phyloP scores from a whole-genome alignment of 2,888 invertebrate species.

The Phortica magna region DNA sequence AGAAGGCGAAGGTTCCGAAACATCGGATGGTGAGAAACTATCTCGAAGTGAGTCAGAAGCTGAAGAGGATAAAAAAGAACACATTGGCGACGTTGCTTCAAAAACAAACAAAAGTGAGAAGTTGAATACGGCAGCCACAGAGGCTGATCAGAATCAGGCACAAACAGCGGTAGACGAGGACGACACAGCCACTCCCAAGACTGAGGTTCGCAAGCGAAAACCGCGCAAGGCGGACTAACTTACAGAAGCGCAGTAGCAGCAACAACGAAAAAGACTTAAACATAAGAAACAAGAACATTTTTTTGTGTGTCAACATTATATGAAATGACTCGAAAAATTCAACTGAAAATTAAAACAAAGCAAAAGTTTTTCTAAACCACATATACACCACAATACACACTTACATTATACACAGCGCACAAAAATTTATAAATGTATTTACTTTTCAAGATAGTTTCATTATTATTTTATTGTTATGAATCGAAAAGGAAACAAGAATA shows the following conservation, averaged over 20 bases:
- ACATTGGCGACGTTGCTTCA: conserved; percentile 47
- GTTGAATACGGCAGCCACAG: neutral
- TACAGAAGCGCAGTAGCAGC: conserved; percentile 23
- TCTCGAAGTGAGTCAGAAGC: conserved; percentile 64
- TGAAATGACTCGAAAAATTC: neutral
- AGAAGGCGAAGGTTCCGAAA: conserved; percentile 53
- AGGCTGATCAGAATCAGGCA: conserved; percentile 46
- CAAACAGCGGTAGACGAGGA: neutral
- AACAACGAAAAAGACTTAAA: conserved; percentile 22
- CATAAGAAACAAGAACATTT: neutral
- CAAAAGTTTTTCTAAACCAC: too few relatives aligned
- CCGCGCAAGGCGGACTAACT: conserved; percentile 85
- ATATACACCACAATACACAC: conserved; percentile 4
- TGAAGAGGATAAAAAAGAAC: conserved; percentile 49
- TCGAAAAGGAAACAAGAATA: too few relatives aligned
- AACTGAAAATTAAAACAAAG: too few relatives aligned
- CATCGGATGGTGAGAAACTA: conserved; percentile 63
- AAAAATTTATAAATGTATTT: neutral
- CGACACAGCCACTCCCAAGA: neutral
- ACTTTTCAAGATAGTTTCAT: neutral
- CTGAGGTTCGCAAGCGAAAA: conserved; percentile 84
- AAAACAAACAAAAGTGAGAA: conserved; percentile 29
- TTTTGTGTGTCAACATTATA: conserved; percentile 15
- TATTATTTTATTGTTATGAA: too few relatives aligned
- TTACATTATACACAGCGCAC: neutral